Percentiles rank a stretch among this genome's conserved stretches.
Conservation (phyloP, 2,113 vertebrate species). For the Sylvilagus bachmani region DNA sequence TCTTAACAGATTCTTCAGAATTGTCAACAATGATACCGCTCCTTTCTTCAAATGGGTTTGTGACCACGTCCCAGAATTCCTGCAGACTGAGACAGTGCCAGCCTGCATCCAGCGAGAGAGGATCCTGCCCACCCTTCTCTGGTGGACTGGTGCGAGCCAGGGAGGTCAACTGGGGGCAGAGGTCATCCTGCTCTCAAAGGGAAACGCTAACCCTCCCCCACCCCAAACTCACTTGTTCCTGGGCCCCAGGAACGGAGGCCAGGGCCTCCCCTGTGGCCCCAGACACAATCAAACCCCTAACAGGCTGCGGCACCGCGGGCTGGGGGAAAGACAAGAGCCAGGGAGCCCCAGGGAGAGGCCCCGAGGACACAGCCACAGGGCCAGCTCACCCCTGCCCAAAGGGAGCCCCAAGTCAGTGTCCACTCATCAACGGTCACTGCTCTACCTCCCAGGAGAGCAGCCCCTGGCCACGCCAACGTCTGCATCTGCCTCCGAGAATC, state of each 20-base stretch:
- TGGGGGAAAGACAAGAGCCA: background rate
- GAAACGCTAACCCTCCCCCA: background rate
- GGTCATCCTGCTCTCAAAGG: slow-evolving; percentile 9
- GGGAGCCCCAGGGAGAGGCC: no score
- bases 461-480: accelerated
- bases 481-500: background rate
- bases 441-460: background rate
- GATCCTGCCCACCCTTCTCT: background rate
- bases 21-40: background rate
- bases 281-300: background rate
- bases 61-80: slow-evolving; percentile 20
- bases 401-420: background rate
- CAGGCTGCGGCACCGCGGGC: background rate
- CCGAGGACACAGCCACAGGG: background rate
- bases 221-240: background rate
- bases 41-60: background rate
- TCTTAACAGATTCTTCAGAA: background rate
- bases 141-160: background rate
- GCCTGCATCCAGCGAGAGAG: background rate
- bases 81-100: background rate
- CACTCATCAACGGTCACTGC: no score
- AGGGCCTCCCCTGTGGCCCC: background rate
- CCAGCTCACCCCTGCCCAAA: background rate
- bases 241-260: background rate
- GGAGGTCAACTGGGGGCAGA: background rate